Percentiles rank a stretch among this genome's conserved stretches.
These are phyloP conservation scores for Oscheius sp. DNA, from an alignment of 2,888 invertebrate genomes.

Conservation along the genomic window DNA sequence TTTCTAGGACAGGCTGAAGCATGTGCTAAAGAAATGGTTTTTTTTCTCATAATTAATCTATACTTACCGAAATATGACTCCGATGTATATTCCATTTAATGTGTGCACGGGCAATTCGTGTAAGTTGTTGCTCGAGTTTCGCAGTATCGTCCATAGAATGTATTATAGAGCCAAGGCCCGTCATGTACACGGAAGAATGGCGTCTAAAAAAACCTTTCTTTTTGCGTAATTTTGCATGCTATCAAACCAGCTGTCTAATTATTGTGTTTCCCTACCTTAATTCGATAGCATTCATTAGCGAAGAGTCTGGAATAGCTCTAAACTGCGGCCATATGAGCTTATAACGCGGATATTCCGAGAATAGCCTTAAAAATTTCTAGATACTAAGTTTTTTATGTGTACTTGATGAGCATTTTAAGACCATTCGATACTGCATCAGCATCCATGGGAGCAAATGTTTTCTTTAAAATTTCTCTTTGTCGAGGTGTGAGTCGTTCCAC, in stretches of 20 bases:
- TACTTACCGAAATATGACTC: constrained; percentile 61
- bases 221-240: too few species aligned
- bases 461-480: constrained; percentile 56
- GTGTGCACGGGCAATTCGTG: constrained; percentile 66
- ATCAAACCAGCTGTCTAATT: neutral
- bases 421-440: constrained; percentile 54
- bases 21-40: constrained; percentile 60
- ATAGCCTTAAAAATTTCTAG: constrained; percentile 53
- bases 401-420: constrained; percentile 60
- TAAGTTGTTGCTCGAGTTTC: constrained; percentile 54
- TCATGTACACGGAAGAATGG: constrained; percentile 63
- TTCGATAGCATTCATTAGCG: constrained; percentile 67
- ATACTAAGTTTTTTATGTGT: neutral
- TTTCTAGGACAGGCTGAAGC: constrained; percentile 64
- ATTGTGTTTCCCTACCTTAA: constrained; percentile 40
- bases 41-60: neutral
- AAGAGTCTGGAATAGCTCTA: constrained; percentile 67
- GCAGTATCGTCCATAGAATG: constrained; percentile 66
- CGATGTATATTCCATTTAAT: constrained; percentile 70
- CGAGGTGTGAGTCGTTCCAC: constrained; percentile 51
- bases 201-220: constrained; percentile 41
- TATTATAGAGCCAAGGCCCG: constrained; percentile 65
- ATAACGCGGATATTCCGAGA: constrained; percentile 68
- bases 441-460: constrained; percentile 57
- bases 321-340: constrained; percentile 71